Percentiles rank a stretch among this genome's conserved stretches.
Conservation (phyloP, 2,888 invertebrate species). For the Aporophyla lueneburgensis region DNA sequence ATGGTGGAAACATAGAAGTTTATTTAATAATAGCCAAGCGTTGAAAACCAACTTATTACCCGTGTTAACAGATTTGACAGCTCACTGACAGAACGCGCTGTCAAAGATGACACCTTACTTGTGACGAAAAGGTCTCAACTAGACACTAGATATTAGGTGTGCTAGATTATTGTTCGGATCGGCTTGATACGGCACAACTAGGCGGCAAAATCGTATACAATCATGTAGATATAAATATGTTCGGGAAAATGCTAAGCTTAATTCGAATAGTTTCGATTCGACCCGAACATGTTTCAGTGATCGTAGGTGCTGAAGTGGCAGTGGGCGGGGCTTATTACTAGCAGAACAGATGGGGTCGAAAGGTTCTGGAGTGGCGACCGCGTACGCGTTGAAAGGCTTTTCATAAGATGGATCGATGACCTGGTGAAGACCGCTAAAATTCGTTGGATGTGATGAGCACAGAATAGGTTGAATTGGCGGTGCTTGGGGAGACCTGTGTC, state of each 20-base stretch:
- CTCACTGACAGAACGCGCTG: slow-evolving; percentile 47
- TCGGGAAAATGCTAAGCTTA: not conserved
- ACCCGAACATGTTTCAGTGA: not conserved
- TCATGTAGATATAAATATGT: not conserved
- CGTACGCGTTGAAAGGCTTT: no score
- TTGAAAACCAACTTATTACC: slow-evolving; percentile 65
- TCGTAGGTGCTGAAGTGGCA: no score
- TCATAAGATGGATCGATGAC: no score
- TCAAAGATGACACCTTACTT: slow-evolving; percentile 19
- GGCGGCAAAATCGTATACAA: not conserved
- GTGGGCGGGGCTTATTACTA: no score
- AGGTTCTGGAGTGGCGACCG: no score
- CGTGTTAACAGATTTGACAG: slow-evolving; percentile 68
- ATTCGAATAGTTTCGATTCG: not conserved
- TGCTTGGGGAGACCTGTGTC: no score
- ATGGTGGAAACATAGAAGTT: not conserved
- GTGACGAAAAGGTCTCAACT: slow-evolving; percentile 16
- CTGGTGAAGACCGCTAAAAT: no score
- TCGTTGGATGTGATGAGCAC: no score
- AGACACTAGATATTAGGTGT: not conserved
- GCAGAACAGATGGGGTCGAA: no score
- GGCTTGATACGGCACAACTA: not conserved
- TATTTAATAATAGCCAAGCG: slow-evolving; percentile 59
- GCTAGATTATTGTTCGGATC: not conserved
- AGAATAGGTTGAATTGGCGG: no score